A percentile compares a stretch with the other conserved stretches of the same genome.
Conservation (phyloP, 1,140 invertebrate genomes). For the Dreissena polymorpha region DNA sequence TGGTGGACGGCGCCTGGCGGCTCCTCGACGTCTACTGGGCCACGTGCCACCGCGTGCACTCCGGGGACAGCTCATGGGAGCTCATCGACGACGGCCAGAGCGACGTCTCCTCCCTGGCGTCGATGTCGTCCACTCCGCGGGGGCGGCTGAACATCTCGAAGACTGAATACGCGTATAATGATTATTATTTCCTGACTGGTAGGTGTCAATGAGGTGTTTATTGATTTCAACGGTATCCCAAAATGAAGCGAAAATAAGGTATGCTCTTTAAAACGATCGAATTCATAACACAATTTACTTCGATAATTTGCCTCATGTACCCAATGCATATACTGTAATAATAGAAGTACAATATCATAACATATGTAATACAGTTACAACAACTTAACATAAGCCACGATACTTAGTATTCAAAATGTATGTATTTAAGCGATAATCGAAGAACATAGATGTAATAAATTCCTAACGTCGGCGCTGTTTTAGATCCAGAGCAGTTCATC, state of each 20-base stretch:
- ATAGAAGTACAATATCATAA: no score
- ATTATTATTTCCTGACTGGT: constrained; percentile 80
- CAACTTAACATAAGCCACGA: no score
- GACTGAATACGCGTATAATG: constrained; percentile 67
- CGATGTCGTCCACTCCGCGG: constrained; percentile 44
- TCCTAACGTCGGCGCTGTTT: not conserved
- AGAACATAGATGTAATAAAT: no score
- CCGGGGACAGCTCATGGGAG: constrained; percentile 61
- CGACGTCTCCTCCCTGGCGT: constrained; percentile 49
- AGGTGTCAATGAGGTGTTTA: not conserved
- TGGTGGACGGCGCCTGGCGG: constrained; percentile 66
- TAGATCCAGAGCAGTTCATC: constrained; percentile 80
- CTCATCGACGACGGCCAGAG: constrained; percentile 66
- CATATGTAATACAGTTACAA: no score
- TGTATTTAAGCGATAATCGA: no score
- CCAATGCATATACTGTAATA: no score
- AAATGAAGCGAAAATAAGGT: no score
- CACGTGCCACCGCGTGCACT: constrained; percentile 59
- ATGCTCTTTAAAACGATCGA: no score
- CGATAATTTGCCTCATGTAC: no score
- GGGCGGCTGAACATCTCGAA: constrained; percentile 42
- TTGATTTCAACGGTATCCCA: no score
- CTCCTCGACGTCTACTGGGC: constrained; percentile 68
- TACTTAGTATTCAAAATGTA: no score
- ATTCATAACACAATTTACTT: no score